phyloP scores from a whole-genome alignment of 2,888 invertebrate species.

The Exephanes ischioxanthus region DNA sequence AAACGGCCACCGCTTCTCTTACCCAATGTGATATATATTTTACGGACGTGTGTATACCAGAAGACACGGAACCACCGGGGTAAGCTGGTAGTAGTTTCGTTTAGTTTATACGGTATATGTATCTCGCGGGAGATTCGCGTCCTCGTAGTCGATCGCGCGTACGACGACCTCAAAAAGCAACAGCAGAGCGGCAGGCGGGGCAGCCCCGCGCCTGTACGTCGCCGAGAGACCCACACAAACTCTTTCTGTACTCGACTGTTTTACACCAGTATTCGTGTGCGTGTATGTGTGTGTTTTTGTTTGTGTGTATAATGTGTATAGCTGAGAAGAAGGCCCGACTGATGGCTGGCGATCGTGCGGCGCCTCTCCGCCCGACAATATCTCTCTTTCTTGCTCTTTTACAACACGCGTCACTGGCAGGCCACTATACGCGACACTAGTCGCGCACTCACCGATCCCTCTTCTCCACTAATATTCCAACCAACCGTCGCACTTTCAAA shows the following conservation, averaged over 20 bases:
- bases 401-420: constrained; percentile 33
- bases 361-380: constrained; percentile 57
- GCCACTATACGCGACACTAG: constrained; percentile 23
- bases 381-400: constrained; percentile 13
- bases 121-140: constrained; percentile 59
- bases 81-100: constrained; percentile 17
- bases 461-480: constrained; percentile 18
- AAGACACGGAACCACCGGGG: neutral
- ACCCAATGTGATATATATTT: constrained; percentile 7
- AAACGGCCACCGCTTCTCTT: constrained; percentile 6
- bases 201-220: constrained; percentile 44
- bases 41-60: neutral
- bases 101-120: constrained; percentile 2
- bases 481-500: constrained; percentile 31
- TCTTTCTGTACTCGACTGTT: constrained; percentile 10
- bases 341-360: constrained; percentile 47
- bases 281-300: constrained; percentile 1
- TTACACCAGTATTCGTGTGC: neutral
- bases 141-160: constrained; percentile 63
- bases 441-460: constrained; percentile 9
- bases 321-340: constrained; percentile 41
- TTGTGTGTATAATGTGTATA: constrained; percentile 4
- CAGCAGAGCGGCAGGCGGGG: constrained; percentile 18
- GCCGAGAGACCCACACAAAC: constrained; percentile 24
- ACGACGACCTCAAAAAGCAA: constrained; percentile 64